These are phyloP conservation scores for Podarcis muralis DNA, from an alignment of 2,113 vertebrate species.

Conservation along the genomic window DNA sequence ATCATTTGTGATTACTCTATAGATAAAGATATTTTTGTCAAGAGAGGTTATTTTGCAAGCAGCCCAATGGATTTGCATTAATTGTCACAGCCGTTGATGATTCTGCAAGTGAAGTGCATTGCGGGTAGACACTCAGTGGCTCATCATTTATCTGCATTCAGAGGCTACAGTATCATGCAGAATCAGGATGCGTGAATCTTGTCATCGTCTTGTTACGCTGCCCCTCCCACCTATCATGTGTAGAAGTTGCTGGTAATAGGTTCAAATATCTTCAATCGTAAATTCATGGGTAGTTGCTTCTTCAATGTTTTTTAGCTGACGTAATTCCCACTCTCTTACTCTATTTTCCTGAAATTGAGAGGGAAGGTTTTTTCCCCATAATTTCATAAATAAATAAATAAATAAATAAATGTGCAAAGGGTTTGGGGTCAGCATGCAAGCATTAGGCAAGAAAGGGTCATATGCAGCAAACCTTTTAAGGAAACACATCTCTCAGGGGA, in stretches of 20 bases:
- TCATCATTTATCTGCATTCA: neutral
- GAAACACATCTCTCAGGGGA: too few species aligned
- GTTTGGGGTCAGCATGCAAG: neutral
- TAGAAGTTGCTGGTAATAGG: neutral
- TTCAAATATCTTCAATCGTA: conserved; percentile 69
- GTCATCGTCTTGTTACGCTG: neutral
- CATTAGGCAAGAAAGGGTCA: too few species aligned
- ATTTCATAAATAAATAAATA: neutral
- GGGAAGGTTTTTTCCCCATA: too few species aligned
- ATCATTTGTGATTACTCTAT: conserved; percentile 57
- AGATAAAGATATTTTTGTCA: conserved; percentile 43
- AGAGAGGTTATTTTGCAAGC: neutral
- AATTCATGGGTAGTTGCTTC: conserved; percentile 79
- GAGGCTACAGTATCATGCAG: neutral
- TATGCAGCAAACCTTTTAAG: too few species aligned
- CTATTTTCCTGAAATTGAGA: conserved; percentile 49
- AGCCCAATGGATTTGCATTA: conserved; percentile 18
- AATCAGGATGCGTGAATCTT: neutral
- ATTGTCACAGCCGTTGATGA: neutral
- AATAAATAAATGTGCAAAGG: neutral
- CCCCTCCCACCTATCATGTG: neutral
- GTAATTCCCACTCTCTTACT: conserved; percentile 74
- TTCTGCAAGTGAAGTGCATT: accelerated
- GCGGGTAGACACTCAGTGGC: neutral
- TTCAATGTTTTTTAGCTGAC: conserved; percentile 80